Evolutionary conservation across 2,113 vertebrate species (phyloP), one percentile per base, ranked within the genome.

Genomic region (Daubentonia madagascariensis): DNA sequence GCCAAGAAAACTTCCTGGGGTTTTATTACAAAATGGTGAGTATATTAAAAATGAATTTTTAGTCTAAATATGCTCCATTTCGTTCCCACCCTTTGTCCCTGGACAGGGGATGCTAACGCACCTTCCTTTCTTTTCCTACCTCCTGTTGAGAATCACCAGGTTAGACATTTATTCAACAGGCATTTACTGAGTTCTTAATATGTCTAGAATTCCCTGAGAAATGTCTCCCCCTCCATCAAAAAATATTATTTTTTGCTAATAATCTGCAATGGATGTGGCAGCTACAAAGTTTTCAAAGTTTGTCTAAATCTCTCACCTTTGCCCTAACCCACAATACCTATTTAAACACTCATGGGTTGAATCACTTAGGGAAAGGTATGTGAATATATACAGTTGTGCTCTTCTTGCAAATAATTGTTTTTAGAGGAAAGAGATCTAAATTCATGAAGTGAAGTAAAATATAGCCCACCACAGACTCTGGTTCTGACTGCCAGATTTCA

Each of bases 401-500:
- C 12, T 78, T 83, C 87, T 61, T 85, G 89, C 37, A 76, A 95
- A 59, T 45, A 88, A 91, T 83, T 61, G 6, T 79, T 83, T 32
- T 92, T 80, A 43, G 78, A 97, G 12, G 0, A 54, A 97, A 94
- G 1, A 40, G 0, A 81, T 68, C 32, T 63, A 79, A 87, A 97
- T 75, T 94, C 92, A 96, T 52, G 61, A 88, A 85, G 95, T 48
- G 61, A 86, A 84, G 91, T 75, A 79, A 98, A 97, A 89, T 45
- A 85, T 54, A 91, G 98, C 98, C 98, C 98, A 99, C 99, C 98
- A 96, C 0, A 65, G 98, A 99, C 91, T 99, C 98, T 40, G 99
- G 99, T 98, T 99, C 99, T 88, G 98, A 37, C 94, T 99, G 99
- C 99, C 99, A 99, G 96, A 99, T 99, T 98, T 99, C 99, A 98